Conservation (phyloP, 1,140 invertebrate genomes). For the Chrysoperla carnea region DNA sequence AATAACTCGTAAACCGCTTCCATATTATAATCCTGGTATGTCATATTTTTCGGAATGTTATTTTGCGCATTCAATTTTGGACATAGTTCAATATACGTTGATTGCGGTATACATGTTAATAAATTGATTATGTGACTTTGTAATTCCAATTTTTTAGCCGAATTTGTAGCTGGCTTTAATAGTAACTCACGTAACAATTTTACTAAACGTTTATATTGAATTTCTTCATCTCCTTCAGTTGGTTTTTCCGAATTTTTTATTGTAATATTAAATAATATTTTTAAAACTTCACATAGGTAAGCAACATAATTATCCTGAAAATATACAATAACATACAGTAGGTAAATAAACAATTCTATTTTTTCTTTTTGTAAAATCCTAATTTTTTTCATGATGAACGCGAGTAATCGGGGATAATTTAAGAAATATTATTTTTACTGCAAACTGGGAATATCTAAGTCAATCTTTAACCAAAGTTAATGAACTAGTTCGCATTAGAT, state of each 20-base stretch:
- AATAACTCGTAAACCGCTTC: slow-evolving; percentile 19
- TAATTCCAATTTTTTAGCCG: slow-evolving; percentile 48
- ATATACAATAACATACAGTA: slow-evolving; percentile 6
- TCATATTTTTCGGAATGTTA: slow-evolving; percentile 21
- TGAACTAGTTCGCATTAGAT: too few relatives aligned
- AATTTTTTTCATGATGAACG: too few relatives aligned
- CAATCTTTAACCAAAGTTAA: too few relatives aligned
- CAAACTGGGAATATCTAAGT: too few relatives aligned
- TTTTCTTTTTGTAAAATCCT: slow-evolving; percentile 4
- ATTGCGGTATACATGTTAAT: slow-evolving; percentile 30
- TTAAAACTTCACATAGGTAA: slow-evolving; percentile 67
- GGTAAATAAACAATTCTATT: slow-evolving; percentile 5
- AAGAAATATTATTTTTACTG: too few relatives aligned
- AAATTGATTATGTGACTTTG: slow-evolving; percentile 49
- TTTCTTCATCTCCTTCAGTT: slow-evolving; percentile 45
- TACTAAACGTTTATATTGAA: slow-evolving; percentile 52
- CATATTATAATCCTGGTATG: slow-evolving; percentile 25
- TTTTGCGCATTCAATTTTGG: slow-evolving; percentile 13
- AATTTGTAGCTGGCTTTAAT: slow-evolving; percentile 34
- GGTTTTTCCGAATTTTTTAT: slow-evolving; percentile 29
- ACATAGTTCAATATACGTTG: slow-evolving; percentile 22
- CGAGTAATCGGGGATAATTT: too few relatives aligned
- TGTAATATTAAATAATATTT: slow-evolving; percentile 79
- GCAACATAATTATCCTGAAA: slow-evolving; percentile 45
- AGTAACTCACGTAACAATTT: slow-evolving; percentile 54